Evolutionary conservation across 1,140 invertebrate genomes (phyloP).

Genomic region (Onthophagus taurus): DNA sequence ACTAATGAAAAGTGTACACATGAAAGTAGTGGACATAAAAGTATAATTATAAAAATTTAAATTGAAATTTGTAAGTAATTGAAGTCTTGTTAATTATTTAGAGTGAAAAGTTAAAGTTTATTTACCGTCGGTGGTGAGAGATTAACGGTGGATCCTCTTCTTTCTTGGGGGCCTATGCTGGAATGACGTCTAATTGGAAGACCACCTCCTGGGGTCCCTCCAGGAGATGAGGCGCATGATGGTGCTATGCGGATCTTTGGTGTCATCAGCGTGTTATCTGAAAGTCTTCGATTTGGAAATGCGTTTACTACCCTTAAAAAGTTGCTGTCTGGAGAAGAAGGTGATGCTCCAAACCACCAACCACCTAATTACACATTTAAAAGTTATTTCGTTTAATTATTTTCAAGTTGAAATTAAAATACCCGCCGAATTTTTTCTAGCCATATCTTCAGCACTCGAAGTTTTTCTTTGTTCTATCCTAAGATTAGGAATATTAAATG

Average conservation of each 20-base stretch:
- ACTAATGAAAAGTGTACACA: too few relatives aligned
- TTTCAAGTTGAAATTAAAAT: constrained; percentile 8
- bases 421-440: constrained; percentile 71
- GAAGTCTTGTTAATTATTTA: too few relatives aligned
- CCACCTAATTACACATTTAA: constrained; percentile 42
- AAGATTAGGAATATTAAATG: constrained; percentile 78
- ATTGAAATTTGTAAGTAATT: too few relatives aligned
- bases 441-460: constrained; percentile 81
- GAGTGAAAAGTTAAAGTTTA: too few relatives aligned
- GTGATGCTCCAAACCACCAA: constrained; percentile 63
- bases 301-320: constrained; percentile 73
- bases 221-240: constrained; percentile 76
- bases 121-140: constrained; percentile 80
- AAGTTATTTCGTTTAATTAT: not conserved
- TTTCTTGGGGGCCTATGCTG: constrained; percentile 79
- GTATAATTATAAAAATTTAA: too few relatives aligned
- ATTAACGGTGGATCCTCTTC: constrained; percentile 74
- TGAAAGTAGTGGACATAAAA: too few relatives aligned
- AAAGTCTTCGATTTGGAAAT: constrained; percentile 74
- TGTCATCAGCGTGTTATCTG: constrained; percentile 85
- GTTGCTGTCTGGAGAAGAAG: constrained; percentile 74
- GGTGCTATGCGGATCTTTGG: constrained; percentile 77
- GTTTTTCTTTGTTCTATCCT: constrained; percentile 77
- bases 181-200: constrained; percentile 78
- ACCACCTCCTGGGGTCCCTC: constrained; percentile 63